A percentile compares a stretch with the other conserved stretches of the same genome.
phyloP scores from a whole-genome alignment of 2,797 vertebrate species.

The Rhadinocentrus ornatus region DNA sequence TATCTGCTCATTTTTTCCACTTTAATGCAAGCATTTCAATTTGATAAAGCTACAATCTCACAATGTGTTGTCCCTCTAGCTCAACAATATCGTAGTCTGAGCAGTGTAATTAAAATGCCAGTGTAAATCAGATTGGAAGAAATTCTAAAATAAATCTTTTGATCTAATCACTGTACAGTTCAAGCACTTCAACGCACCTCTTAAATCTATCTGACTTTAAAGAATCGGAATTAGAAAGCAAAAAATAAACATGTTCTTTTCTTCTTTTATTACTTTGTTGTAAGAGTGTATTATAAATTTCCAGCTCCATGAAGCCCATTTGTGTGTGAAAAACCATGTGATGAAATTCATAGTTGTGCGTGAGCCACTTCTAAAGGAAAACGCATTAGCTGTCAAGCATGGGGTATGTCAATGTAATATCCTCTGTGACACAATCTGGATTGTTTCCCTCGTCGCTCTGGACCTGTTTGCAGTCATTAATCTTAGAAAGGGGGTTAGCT shows the following conservation, averaged over 20 bases:
- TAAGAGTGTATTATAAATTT: slow-evolving; percentile 25
- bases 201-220: background rate
- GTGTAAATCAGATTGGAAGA: slow-evolving; percentile 22
- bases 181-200: slow-evolving; percentile 9
- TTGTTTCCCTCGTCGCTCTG: slow-evolving; percentile 82
- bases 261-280: slow-evolving; percentile 11
- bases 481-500: slow-evolving; percentile 73
- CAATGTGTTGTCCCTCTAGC: slow-evolving; percentile 28
- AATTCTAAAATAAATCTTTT: slow-evolving; percentile 24
- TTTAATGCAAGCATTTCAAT: slow-evolving; percentile 45
- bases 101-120: slow-evolving; percentile 61
- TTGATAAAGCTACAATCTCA: slow-evolving; percentile 43
- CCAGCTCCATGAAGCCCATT: slow-evolving; percentile 42
- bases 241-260: background rate
- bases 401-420: slow-evolving; percentile 84
- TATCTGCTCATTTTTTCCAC: slow-evolving; percentile 60
- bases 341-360: slow-evolving; percentile 67
- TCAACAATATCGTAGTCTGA: slow-evolving; percentile 31
- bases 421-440: slow-evolving; percentile 82
- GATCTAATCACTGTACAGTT: slow-evolving; percentile 21
- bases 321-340: slow-evolving; percentile 57
- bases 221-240: background rate
- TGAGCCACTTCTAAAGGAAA: slow-evolving; percentile 78
- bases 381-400: slow-evolving; percentile 80
- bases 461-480: slow-evolving; percentile 85